Evolutionary conservation across 2,797 vertebrate genomes (phyloP), one percentile per base, ranked within the genome.

Genomic region (Myotis pilosus): DNA sequence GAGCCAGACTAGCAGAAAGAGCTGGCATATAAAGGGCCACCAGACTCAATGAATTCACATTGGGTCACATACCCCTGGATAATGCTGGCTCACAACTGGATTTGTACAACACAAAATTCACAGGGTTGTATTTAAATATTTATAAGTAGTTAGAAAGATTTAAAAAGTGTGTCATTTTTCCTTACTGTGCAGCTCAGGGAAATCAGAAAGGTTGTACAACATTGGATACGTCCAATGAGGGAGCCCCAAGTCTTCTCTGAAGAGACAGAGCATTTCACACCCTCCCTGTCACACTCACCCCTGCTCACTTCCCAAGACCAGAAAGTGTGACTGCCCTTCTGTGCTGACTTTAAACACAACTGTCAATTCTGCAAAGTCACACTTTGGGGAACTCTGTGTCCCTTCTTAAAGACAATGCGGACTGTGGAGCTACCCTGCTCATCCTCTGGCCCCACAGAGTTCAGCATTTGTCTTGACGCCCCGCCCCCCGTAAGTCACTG

Each of bases 381-480:
- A 95, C 92, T 97, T 97, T 96, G 22, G 93, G 94, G 93, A 96
- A 94, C 12, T 89, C 76, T 10, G 0, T 33, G 3, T 36, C 57
- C 72, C 53, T 92, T 93, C 78, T 97, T 96, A 97, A 96, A 96
- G 83, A 97, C 74, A 97, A 97, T 85, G 89, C 84, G 97, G 97
- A 97, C 97, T 97, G 96, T 76, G 83, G 94, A 95, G 97, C 96
- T 96, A 95, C 94, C 91, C 76, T 97, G 28, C 95, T 97, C 97
- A 97, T 94, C 89, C 97, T 97, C 97, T 98, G 95, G 97, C 95
- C 95, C 96, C 64, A 96, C 95, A 98, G 97, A 98, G 97, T 97
- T 92, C 97, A 97, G 96, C 96, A 93, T 97, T 97, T 98, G 97
- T 92, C 94, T 97, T 89, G 82, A 97, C 95, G n/a, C n/a, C n/a